Evolutionary conservation across 2,797 vertebrate genomes (phyloP).

Genomic region (Parotocinclus haroldoi): DNA sequence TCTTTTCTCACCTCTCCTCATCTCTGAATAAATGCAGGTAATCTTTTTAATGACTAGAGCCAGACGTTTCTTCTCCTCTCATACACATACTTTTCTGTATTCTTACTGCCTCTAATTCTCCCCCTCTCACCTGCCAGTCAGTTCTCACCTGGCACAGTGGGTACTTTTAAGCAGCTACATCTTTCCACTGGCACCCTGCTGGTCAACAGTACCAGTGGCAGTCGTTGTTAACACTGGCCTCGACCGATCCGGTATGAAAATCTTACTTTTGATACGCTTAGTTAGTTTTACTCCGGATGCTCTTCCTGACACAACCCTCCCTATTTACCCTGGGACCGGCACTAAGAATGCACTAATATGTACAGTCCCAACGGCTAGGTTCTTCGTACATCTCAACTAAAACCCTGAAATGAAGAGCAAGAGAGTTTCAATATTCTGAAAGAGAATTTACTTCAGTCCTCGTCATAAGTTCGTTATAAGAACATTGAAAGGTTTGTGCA

Average conservation of each 20-base stretch:
- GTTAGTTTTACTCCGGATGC: no score
- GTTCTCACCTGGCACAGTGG: conserved; percentile 4
- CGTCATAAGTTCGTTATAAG: no score
- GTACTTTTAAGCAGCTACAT: conserved; percentile 40
- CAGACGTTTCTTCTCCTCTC: conserved; percentile 18
- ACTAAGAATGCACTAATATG: no score
- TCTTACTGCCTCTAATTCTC: conserved; percentile 33
- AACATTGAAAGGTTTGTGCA: no score
- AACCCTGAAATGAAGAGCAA: conserved; percentile 39
- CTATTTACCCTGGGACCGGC: no score
- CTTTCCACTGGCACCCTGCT: no score
- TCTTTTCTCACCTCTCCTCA: conserved; percentile 22
- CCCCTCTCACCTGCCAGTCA: conserved; percentile 44
- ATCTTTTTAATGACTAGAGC: conserved; percentile 44
- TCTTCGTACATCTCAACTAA: conserved; percentile 35
- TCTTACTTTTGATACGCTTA: no score
- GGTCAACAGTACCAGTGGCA: no score
- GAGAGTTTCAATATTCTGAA: conserved; percentile 13
- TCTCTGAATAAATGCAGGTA: conserved; percentile 23
- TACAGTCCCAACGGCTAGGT: no score
- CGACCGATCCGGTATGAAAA: no score
- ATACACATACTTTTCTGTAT: conserved; percentile 32
- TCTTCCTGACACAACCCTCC: no score
- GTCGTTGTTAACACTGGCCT: no score
- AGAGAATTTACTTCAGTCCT: conserved; percentile 34